These are phyloP conservation scores for Ictalurus punctatus DNA, from an alignment of 2,113 vertebrate genomes.

Conservation along the genomic window DNA sequence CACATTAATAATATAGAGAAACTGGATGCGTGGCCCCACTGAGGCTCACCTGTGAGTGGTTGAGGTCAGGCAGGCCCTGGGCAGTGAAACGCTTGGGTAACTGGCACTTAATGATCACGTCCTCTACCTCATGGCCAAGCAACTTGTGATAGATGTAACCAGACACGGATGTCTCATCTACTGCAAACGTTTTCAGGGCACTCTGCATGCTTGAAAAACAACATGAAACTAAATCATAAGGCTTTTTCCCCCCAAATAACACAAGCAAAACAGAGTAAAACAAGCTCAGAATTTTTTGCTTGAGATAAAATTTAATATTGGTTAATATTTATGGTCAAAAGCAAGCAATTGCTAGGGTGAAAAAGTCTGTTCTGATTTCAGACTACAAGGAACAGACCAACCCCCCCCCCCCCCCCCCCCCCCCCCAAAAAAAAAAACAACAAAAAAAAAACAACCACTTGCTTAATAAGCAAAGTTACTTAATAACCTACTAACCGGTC, in stretches of 20 bases:
- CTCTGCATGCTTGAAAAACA: slow-evolving; percentile 88
- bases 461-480: slow-evolving; percentile 8
- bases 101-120: slow-evolving; percentile 99
- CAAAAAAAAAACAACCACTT: not conserved
- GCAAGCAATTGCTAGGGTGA: not conserved
- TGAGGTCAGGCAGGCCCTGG: slow-evolving; percentile 95
- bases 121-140: slow-evolving; percentile 94
- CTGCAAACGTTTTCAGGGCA: slow-evolving; percentile 93
- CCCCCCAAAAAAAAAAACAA: no score
- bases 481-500: slow-evolving; percentile 79
- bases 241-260: not conserved
- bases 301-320: not conserved
- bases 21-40: not conserved
- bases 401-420: no score
- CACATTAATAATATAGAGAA: not conserved
- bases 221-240: not conserved
- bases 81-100: slow-evolving; percentile 98
- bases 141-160: slow-evolving; percentile 99
- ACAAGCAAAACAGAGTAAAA: not conserved
- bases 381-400: not conserved
- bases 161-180: slow-evolving; percentile 96
- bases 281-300: not conserved
- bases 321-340: not conserved
- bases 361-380: not conserved
- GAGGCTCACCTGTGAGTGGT: slow-evolving; percentile 91